Percentiles rank a stretch among this genome's conserved stretches.
Conservation (phyloP, 2,113 vertebrate species). For the Todiramphus saurophagus region DNA sequence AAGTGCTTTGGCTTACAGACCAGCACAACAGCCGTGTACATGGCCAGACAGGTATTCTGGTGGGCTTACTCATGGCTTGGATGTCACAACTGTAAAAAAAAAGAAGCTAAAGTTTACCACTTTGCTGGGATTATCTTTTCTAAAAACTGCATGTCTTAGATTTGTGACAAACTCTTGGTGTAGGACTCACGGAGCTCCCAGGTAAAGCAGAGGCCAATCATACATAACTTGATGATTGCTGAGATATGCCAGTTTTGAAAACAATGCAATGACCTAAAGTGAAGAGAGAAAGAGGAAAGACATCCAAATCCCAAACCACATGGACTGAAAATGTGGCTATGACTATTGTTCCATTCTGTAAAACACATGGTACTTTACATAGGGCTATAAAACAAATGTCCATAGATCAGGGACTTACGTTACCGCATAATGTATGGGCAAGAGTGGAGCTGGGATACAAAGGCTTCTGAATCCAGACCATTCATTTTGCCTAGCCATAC, state of each 20-base stretch:
- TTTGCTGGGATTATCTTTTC: background rate
- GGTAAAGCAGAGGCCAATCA: background rate
- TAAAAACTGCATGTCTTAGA: background rate
- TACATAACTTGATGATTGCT: background rate
- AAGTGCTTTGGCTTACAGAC: slow-evolving; percentile 62
- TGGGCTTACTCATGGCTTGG: slow-evolving; percentile 6
- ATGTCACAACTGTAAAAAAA: background rate
- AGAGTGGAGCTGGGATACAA: background rate
- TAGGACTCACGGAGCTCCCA: background rate
- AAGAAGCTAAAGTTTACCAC: background rate
- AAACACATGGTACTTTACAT: slow-evolving; percentile 24
- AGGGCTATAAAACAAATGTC: background rate
- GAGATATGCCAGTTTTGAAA: background rate
- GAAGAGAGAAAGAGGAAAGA: background rate
- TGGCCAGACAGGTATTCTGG: slow-evolving; percentile 60
- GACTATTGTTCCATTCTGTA: slow-evolving; percentile 17
- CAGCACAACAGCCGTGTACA: background rate
- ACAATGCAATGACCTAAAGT: background rate
- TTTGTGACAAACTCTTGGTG: background rate
- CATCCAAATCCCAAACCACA: background rate
- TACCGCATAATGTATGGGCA: background rate
- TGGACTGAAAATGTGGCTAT: slow-evolving; percentile 15
- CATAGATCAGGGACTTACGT: background rate
- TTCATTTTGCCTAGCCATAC: background rate
- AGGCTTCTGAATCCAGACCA: slow-evolving; percentile 17